Evolutionary conservation across 2,888 invertebrate species (phyloP), one percentile per base, ranked within the genome.

Genomic region (Harmothoe impar): DNA sequence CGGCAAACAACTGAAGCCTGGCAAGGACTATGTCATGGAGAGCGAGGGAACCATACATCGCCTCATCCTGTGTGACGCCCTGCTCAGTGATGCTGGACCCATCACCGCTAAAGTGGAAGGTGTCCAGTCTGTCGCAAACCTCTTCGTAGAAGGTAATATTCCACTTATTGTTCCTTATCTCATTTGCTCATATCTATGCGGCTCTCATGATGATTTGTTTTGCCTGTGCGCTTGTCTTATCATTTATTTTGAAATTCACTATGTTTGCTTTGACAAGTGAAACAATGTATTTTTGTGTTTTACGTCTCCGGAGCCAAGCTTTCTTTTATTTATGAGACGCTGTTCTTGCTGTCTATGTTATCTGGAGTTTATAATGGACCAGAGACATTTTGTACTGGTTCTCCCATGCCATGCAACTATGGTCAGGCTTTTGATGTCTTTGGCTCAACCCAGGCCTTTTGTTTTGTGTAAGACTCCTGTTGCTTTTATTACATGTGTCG

Each of bases 41-140:
- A 91, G 91, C n/a, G 94, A 94, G n/a, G 94, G 94, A 33, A 92
- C 91, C 84, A 91, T 93, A 68, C 94, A 94, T 91, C 93, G 93
- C 89, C 92, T 95, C 51, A 93, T 91, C 43, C 93, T 95, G 68
- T 88, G 90, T 84, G 93, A 94, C 91, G 91, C 94, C 81, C 90
- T 91, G 25, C 77, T 93, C n/a, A 92, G 92, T 68, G 95, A 95
- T 91, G 93, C 93, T 72, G 94, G 93, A 15, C 93, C 93, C 35
- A 94, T 94, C 91, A 93, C 93, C 10, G 91, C 93, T 35, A 92
- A 92, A 78, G 90, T 94, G 72, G 92, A 81, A 12, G 91, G 89
- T 23, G 91, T 86, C 31, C 31, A 81, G 29, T 86, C 85, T 5
- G 62, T 51, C 23, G 90, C 90, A 35, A 33, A 54, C 17, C 68